These are phyloP conservation scores for Poeciliopsis turrubarensis DNA, from an alignment of 2,113 vertebrate genomes.

Conservation along the genomic window DNA sequence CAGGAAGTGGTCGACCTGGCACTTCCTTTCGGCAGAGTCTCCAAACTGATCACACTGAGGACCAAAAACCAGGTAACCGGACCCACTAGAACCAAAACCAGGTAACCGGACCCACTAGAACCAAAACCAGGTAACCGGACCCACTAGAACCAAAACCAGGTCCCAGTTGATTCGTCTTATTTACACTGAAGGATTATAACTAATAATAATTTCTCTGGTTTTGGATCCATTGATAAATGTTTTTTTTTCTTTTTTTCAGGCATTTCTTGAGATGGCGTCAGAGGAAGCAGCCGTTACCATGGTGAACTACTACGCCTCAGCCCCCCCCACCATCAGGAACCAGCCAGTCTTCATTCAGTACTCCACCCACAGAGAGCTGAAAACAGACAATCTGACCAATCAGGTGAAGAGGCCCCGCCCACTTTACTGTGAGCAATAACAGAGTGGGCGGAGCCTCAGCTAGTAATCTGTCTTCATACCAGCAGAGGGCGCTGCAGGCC, in stretches of 20 bases:
- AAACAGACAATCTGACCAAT: slow-evolving; percentile 59
- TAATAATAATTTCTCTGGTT: not conserved
- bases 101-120: no score
- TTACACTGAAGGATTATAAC: no score
- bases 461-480: slow-evolving; percentile 7
- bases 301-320: slow-evolving; percentile 65
- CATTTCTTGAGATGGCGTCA: slow-evolving; percentile 61
- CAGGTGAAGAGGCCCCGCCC: slow-evolving; percentile 37
- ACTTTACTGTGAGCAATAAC: no score
- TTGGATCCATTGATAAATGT: not conserved
- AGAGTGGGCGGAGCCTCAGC: not conserved
- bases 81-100: no score
- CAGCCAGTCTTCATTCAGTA: slow-evolving; percentile 65
- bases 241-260: slow-evolving; percentile 17
- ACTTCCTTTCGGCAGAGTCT: slow-evolving; percentile 51
- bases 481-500: slow-evolving; percentile 51
- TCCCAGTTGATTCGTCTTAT: no score
- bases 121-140: no score
- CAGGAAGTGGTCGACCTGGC: slow-evolving; percentile 63
- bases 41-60: slow-evolving; percentile 48
- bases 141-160: no score
- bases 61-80: slow-evolving; percentile 7
- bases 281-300: slow-evolving; percentile 59
- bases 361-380: slow-evolving; percentile 66
- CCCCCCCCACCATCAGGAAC: slow-evolving; percentile 62